Conservation (phyloP, 2,797 vertebrate species). For the Simalia tracyae region DNA sequence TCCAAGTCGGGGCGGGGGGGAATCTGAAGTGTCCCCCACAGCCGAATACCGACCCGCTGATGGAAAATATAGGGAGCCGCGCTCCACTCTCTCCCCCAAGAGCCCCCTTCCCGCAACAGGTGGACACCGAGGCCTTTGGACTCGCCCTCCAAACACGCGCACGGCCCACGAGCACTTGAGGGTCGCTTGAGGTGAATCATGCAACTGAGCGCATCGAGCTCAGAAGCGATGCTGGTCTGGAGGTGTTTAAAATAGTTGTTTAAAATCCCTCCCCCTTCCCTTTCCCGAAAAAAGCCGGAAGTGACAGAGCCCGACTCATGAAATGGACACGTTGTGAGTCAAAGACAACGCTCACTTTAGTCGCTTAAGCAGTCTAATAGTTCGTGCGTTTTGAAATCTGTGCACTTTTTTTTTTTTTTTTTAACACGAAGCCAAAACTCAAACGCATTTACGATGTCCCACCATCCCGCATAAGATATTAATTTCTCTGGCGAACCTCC, state of each 20-base stretch:
- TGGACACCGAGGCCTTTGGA: background rate
- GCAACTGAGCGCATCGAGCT: too few relatives aligned
- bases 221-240: background rate
- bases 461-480: background rate
- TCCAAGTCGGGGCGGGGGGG: background rate
- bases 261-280: background rate
- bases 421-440: background rate
- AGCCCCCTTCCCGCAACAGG: background rate
- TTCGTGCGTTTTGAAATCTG: background rate
- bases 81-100: too few relatives aligned
- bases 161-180: background rate
- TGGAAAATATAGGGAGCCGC: background rate
- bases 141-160: background rate
- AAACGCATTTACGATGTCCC: background rate
- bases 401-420: too few relatives aligned
- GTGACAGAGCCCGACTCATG: background rate
- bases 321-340: background rate
- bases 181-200: background rate
- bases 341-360: background rate
- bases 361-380: background rate
- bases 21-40: background rate
- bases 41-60: background rate
- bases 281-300: background rate
- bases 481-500: background rate
- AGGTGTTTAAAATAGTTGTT: background rate